phyloP scores from a whole-genome alignment of 2,797 vertebrate genomes.

The Tangara arthus region DNA sequence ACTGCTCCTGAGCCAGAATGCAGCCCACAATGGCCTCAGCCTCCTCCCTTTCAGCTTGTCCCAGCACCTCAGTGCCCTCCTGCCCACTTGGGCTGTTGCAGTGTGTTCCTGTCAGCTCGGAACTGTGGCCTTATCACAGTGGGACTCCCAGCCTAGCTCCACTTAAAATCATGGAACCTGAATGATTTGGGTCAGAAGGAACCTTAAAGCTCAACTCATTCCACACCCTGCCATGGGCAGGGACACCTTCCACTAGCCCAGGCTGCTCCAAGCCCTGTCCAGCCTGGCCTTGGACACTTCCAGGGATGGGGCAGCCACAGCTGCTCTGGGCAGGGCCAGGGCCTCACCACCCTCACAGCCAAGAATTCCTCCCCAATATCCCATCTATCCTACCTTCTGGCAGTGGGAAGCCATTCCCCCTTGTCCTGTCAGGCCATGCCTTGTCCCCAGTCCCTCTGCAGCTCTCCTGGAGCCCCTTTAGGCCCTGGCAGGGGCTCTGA shows the following conservation, averaged over 20 bases:
- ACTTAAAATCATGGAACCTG: not conserved
- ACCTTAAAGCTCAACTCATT: not conserved
- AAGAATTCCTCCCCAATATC: not conserved
- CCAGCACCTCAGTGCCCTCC: not conserved
- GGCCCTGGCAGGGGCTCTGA: not conserved
- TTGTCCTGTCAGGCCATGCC: not conserved
- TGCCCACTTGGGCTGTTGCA: not conserved
- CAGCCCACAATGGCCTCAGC: not conserved
- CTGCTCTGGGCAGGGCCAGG: not conserved
- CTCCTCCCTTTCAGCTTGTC: not conserved
- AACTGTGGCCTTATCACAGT: accelerated
- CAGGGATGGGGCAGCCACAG: not conserved
- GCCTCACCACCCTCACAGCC: accelerated
- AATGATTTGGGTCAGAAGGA: not conserved
- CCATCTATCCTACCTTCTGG: not conserved
- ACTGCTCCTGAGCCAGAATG: not conserved
- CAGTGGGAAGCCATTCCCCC: not conserved
- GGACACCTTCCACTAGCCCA: accelerated
- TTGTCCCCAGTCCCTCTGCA: not conserved
- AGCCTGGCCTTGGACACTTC: not conserved
- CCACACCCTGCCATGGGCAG: not conserved
- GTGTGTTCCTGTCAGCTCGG: not conserved
- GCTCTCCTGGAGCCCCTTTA: not conserved
- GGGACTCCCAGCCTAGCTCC: not conserved
- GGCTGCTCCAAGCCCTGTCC: accelerated